A percentile compares a stretch with the other conserved stretches of the same genome.
Evolutionary conservation across 2,113 vertebrate genomes (phyloP).

Genomic region (Hippocampus zosterae): DNA sequence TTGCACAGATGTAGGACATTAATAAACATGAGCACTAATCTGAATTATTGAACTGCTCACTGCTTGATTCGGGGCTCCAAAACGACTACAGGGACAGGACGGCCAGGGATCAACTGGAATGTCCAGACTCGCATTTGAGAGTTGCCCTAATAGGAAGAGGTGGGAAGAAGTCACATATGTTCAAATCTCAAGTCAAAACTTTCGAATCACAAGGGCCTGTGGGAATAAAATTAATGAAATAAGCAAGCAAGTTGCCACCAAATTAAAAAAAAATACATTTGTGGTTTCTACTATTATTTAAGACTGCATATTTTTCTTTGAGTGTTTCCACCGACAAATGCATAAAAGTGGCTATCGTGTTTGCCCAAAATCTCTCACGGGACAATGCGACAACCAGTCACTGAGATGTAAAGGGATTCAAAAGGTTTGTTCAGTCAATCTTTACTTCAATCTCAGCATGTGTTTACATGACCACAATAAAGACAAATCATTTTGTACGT

Average conservation of each 20-base stretch:
- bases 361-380: background rate
- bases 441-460: no score
- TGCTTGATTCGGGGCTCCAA: conserved; percentile 89
- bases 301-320: no score
- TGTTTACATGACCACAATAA: background rate
- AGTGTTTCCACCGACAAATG: no score
- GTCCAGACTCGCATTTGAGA: conserved; percentile 84
- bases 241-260: no score
- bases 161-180: no score
- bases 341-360: background rate
- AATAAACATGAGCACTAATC: conserved; percentile 99
- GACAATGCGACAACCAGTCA: background rate
- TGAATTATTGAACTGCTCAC: conserved; percentile 99
- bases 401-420: background rate
- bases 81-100: conserved; percentile 43
- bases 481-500: background rate
- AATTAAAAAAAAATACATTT: no score
- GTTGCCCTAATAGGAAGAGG: conserved; percentile 83
- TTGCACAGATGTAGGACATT: conserved; percentile 99
- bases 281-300: no score
- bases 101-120: conserved; percentile 48
- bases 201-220: no score
- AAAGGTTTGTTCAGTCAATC: no score
- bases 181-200: no score
- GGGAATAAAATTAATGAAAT: no score